Base-by-base conservation (phyloP, 1,140 invertebrate species). In the Drosophila triauraria region DNA sequence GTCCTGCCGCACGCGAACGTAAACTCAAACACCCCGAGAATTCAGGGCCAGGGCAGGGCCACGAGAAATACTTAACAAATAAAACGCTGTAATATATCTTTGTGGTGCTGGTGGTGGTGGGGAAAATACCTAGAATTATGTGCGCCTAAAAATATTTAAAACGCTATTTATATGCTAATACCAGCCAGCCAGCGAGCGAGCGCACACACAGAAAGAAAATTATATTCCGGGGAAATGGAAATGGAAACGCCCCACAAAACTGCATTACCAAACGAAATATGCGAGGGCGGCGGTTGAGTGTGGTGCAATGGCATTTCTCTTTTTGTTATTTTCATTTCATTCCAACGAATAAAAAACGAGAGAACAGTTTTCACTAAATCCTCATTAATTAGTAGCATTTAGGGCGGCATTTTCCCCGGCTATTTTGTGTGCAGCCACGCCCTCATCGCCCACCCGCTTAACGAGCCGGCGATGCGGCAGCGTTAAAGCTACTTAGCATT, bases 381-480 rank as follows among this genome's bases (percentile, higher is more conserved):
- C 85, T 80, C 85, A 90, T 90, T 90, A 90, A 90, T 90, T 90
- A 90, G 85, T 90, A 81, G 85, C 85, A 90, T 90, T 90, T 91
- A 91, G 80, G 64, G 82, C 85, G 78, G 81, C 78, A 78, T 80
- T 51, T 59, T 56, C 23, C 40, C 56, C 57, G 32, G 48, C 40
- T 15, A 40, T 53, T 62, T 60, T 75, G 69, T 74, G 71, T 44
- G 50, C 57, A 48, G 54, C 67, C 80, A 88, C 80, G 77, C 84
- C 82, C 58, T 35, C 44, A 51, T 32, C 43, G 40, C 51, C 53
- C 61, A 46, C 65, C 63, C 74, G 76, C 76, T 78, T 70, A 70
- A 60, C 71, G 68, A 75, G 32, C 47, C 48, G 57, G 56, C 74
- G 77, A 60, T 68, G 75, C 64, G 56, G 68, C 72, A 88, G 83